Base-by-base conservation (phyloP, 2,113 vertebrate genomes). In the Capreolus pygargus region DNA sequence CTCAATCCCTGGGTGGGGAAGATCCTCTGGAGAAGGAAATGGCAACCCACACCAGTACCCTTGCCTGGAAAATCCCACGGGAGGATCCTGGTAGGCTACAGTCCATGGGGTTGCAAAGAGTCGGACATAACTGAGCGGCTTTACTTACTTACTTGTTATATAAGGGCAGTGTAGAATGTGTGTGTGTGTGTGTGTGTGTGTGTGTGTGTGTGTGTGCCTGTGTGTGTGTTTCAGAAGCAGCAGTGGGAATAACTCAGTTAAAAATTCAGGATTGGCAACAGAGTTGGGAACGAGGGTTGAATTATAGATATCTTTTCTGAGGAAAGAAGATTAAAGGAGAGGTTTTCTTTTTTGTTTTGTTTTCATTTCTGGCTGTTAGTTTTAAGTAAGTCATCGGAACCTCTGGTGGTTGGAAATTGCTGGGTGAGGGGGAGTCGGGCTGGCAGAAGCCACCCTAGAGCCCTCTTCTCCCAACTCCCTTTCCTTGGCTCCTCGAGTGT, bases 271-370 rank as follows among this genome's bases (percentile, higher is more conserved):
- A 74, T 79, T 3, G 0, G 94, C 95, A 78, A 45, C 89, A 54
- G 58, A 67, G 92, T 61, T 78, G 96, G 95, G 94, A 96, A 97
- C 1, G 19, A 96, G 96, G 87, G 58, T 81, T 97, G 97, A 98
- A 98, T 98, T 97, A 96, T 97, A 96, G 94, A 97, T 98, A 95
- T 74, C 91, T 95, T 94, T 97, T 98, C 94, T 96, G 94, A 97
- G 78, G 97, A 89, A 70, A 87, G 95, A 96, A 97, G 97, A 98
- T 97, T 95, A 98, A 98, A 98, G 97, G 95, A 90, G 79, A 91
- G 89, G 79, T 36, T 98, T 97, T 84, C 50, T 96, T 95, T 95
- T 94, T 57, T 79, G 91, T 89, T 97, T 98, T 96, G 57, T 54
- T 96, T 96, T 95, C 61, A 82, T n/a, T 94, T 45, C 70, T 81